Percentiles rank a stretch among this genome's conserved stretches.
Evolutionary conservation across 2,888 invertebrate species (phyloP).

Genomic region (Physocephala rufipes): DNA sequence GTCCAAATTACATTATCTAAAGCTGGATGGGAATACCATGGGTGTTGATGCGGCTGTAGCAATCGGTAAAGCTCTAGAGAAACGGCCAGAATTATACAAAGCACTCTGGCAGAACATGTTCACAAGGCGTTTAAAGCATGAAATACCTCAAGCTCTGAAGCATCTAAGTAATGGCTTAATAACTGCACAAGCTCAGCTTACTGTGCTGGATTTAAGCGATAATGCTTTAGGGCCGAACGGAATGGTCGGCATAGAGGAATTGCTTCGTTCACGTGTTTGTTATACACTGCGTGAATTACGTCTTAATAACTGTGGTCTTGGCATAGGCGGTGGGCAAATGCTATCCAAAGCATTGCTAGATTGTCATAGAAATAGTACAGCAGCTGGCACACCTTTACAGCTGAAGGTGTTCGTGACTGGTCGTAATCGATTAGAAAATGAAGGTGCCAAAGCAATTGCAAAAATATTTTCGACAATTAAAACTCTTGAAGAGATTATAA

Average conservation of each 20-base stretch:
- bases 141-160: constrained; percentile 90
- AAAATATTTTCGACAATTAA: constrained; percentile 83
- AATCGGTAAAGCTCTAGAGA: constrained; percentile 81
- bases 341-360: constrained; percentile 79
- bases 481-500: constrained; percentile 86
- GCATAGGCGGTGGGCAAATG: constrained; percentile 87
- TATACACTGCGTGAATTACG: constrained; percentile 79
- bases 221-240: constrained; percentile 98
- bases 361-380: constrained; percentile 73
- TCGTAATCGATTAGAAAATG: constrained; percentile 93
- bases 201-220: constrained; percentile 92
- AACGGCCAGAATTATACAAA: constrained; percentile 79
- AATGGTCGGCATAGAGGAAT: constrained; percentile 83
- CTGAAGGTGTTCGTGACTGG: constrained; percentile 91
- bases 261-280: constrained; percentile 86
- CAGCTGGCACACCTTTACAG: constrained; percentile 75
- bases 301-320: constrained; percentile 95
- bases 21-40: constrained; percentile 91
- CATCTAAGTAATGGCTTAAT: constrained; percentile 84
- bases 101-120: constrained; percentile 97
- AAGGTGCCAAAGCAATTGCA: constrained; percentile 87
- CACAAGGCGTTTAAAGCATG: constrained; percentile 92
- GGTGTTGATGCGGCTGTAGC: constrained; percentile 89
- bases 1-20: constrained; percentile 75
- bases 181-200: constrained; percentile 79